Evolutionary conservation across 2,888 invertebrate genomes (phyloP).

Genomic region (Microplitis manilae): DNA sequence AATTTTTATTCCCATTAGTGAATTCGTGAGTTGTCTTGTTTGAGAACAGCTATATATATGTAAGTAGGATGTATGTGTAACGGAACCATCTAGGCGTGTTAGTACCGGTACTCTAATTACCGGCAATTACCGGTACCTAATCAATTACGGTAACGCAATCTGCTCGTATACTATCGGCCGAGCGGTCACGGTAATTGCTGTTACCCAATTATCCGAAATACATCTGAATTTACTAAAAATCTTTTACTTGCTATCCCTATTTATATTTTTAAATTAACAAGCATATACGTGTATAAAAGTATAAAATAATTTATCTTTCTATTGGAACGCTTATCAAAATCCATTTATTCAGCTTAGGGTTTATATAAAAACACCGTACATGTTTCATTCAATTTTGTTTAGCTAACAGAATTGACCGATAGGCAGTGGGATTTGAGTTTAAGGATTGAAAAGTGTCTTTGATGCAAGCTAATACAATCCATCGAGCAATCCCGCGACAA

Average conservation of each 20-base stretch:
- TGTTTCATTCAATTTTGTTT: slow-evolving; percentile 1
- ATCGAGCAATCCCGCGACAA: neutral
- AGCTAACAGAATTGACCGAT: neutral
- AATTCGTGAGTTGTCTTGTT: neutral
- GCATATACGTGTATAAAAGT: too few relatives aligned
- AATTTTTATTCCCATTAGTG: neutral
- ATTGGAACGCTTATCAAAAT: neutral
- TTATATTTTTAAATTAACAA: neutral
- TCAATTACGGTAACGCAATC: slow-evolving; percentile 67
- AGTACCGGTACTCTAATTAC: slow-evolving; percentile 64
- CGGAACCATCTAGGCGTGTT: slow-evolving; percentile 30
- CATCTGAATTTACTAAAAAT: slow-evolving; percentile 13
- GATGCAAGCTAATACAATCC: neutral
- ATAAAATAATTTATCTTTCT: neutral
- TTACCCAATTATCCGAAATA: slow-evolving; percentile 25
- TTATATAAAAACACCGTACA: neutral
- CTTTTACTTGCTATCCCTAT: neutral
- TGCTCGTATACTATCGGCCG: slow-evolving; percentile 58
- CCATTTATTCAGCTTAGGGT: neutral
- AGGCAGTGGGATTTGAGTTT: neutral
- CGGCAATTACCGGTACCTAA: slow-evolving; percentile 66
- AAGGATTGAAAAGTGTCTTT: slow-evolving; percentile 6
- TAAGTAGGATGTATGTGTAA: slow-evolving; percentile 9
- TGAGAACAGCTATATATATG: slow-evolving; percentile 6
- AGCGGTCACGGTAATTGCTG: slow-evolving; percentile 59